Conservation (phyloP, 2,888 invertebrate genomes). For the Anagyrus pseudococci region DNA sequence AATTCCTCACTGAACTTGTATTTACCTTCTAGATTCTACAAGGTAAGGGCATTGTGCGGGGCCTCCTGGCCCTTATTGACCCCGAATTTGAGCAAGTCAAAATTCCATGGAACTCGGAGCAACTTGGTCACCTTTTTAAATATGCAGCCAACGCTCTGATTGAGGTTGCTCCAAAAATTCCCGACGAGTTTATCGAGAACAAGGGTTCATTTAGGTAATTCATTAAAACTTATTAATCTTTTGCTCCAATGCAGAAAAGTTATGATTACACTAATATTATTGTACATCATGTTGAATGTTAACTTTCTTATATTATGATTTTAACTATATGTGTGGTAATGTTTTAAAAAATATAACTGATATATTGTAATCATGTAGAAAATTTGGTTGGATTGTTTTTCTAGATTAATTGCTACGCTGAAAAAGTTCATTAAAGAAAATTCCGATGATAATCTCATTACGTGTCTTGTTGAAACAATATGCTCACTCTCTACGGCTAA, state of each 20-base stretch:
- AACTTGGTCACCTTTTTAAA: slow-evolving; percentile 49
- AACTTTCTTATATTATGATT: too few species aligned
- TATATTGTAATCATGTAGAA: too few species aligned
- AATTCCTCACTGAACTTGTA: background rate
- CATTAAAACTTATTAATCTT: background rate
- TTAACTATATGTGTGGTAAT: too few species aligned
- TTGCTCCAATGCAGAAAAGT: background rate
- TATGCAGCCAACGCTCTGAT: slow-evolving; percentile 48
- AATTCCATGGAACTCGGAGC: slow-evolving; percentile 43
- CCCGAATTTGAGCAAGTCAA: slow-evolving; percentile 31
- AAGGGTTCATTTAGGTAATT: slow-evolving; percentile 49
- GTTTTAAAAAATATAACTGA: too few species aligned
- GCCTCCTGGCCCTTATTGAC: slow-evolving; percentile 46
- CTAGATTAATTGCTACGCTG: slow-evolving; percentile 48
- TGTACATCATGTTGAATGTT: too few species aligned
- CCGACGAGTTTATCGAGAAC: slow-evolving; percentile 48
- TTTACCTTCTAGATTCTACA: slow-evolving; percentile 44
- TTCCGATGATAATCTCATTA: slow-evolving; percentile 41
- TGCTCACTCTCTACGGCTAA: slow-evolving; percentile 43
- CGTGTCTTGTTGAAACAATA: slow-evolving; percentile 44
- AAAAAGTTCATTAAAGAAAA: slow-evolving; percentile 42
- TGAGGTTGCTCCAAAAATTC: slow-evolving; percentile 47
- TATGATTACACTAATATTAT: background rate
- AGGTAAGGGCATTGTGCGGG: slow-evolving; percentile 40
- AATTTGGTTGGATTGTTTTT: background rate